A percentile compares a stretch with the other conserved stretches of the same genome.
Evolutionary conservation across 2,113 vertebrate species (phyloP).

Genomic region (Pimephales promelas): DNA sequence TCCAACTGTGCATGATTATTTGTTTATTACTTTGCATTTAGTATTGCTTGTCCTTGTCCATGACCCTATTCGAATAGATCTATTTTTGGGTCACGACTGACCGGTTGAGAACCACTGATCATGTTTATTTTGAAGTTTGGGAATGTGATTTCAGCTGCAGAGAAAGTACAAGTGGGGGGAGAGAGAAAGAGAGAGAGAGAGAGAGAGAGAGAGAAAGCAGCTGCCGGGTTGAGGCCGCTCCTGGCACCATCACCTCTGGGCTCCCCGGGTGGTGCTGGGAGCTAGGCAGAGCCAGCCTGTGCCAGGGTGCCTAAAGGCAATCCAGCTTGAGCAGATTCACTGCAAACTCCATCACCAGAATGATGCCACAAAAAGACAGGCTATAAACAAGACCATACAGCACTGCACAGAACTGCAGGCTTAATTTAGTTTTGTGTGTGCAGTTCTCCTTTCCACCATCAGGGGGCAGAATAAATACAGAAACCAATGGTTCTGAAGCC

Average conservation of each 20-base stretch:
- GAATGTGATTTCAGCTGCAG: neutral
- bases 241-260: slow-evolving; percentile 53
- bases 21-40: neutral
- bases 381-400: neutral
- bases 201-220: neutral
- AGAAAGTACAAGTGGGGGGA: neutral
- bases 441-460: slow-evolving; percentile 33
- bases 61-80: neutral
- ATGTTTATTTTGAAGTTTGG: neutral
- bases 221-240: slow-evolving; percentile 47
- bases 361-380: neutral
- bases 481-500: neutral
- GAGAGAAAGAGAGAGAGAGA: neutral
- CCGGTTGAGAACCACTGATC: neutral
- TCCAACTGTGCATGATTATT: neutral
- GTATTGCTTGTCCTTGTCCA: neutral
- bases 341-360: slow-evolving; percentile 9
- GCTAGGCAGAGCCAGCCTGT: slow-evolving; percentile 42
- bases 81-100: neutral
- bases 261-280: slow-evolving; percentile 15
- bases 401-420: neutral
- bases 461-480: slow-evolving; percentile 57
- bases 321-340: slow-evolving; percentile 9
- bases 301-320: slow-evolving; percentile 33
- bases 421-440: neutral